Evolutionary conservation across 1,140 invertebrate species (phyloP), one percentile per base, ranked within the genome.

Genomic region (Bombus waltoni): DNA sequence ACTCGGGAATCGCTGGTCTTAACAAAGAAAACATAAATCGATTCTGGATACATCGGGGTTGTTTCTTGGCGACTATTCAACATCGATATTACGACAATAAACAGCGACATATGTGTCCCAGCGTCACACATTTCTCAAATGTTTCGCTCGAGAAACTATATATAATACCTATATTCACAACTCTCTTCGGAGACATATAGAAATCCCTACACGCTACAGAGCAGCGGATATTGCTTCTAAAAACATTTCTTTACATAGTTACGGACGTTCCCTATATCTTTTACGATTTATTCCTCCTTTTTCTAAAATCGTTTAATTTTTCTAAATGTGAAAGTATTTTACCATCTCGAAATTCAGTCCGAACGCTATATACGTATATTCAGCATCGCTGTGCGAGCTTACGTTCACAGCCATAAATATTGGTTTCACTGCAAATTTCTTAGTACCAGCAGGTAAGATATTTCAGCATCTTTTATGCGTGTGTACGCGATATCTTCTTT

Each of bases 21-120:
- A 66, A 76, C 73, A 77, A 77, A 70, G 82, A 57, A 77, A 78
- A 77, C 66, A 70, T 44, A 57, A 70, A 83, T 83, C 81, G 74
- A 83, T 79, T 38, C 22, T 44, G 25, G 22, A 74, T 35, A 44
- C 18, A 53, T 53, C 47, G 75, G 22, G 32, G 75, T 76, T 76
- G 47, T 38, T 70, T 79, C 66, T 84, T 79, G 82, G 82, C 75
- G 47, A 59, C n/a, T 38, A 78, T 79, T 84, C 82, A 78, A 59
- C 53, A 32, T 71, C 65, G 75, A 84, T 84, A 79, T 84, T 59
- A 35, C 82, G 75, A 71, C 44, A 79, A 84, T 79, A 79, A 84
- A 78, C 82, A 79, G 65, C 38, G 66, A 66, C 81, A 83, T 83
- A 79, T 79, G 82, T 44, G 76, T 13, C 38, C 38, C 75, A 35